Percentiles rank a stretch among this genome's conserved stretches.
phyloP scores from a whole-genome alignment of 2,797 vertebrate genomes.

The Hippocampus kuda region DNA sequence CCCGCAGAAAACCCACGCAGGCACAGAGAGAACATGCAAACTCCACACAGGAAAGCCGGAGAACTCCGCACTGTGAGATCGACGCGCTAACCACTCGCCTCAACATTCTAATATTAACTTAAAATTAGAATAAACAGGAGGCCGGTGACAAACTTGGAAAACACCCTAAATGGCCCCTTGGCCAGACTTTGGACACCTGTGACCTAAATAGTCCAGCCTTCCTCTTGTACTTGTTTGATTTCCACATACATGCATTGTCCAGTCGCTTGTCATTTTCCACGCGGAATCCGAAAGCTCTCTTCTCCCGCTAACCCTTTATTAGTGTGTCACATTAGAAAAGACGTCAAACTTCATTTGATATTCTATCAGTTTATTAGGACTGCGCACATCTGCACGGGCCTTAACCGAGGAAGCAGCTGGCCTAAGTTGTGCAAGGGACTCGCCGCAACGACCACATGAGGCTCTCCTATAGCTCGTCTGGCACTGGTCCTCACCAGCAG shows the following conservation, averaged over 20 bases:
- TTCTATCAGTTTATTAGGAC: constrained; percentile 10
- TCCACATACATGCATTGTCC: neutral
- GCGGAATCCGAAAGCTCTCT: neutral
- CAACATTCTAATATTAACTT: too few species aligned
- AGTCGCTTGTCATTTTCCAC: neutral
- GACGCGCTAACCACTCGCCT: too few species aligned
- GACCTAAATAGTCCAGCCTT: neutral
- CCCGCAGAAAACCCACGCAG: too few species aligned
- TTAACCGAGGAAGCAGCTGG: constrained; percentile 9
- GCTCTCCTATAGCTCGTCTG: constrained; percentile 48
- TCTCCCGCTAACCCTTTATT: neutral
- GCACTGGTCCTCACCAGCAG: constrained; percentile 31
- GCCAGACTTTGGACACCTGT: neutral
- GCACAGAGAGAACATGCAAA: too few species aligned
- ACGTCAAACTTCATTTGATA: constrained; percentile 10
- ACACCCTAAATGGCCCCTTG: neutral
- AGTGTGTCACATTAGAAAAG: constrained; percentile 1
- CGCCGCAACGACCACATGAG: constrained; percentile 53
- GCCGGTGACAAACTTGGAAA: too few species aligned
- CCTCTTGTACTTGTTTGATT: neutral
- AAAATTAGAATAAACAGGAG: too few species aligned
- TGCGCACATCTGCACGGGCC: constrained; percentile 27
- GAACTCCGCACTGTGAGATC: too few species aligned
- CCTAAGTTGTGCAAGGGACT: constrained; percentile 3
- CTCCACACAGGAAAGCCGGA: too few species aligned